These are phyloP conservation scores for Vultur gryphus DNA, from an alignment of 2,797 vertebrate species.

Conservation along the genomic window DNA sequence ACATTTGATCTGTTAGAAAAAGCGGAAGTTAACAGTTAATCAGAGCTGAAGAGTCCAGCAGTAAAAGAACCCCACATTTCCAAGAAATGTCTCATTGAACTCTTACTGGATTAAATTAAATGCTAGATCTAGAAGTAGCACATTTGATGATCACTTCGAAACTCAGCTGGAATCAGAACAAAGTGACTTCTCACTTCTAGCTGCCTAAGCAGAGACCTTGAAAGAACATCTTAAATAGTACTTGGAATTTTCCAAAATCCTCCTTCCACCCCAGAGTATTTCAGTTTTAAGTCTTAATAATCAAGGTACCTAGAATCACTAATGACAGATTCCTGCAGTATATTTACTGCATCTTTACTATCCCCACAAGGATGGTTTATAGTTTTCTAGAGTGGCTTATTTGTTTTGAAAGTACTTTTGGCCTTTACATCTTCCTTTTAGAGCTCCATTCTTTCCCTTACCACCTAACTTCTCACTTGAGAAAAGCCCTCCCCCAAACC, in stretches of 20 bases:
- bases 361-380: neutral
- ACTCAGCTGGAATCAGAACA: neutral
- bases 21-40: conserved; percentile 26
- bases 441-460: neutral
- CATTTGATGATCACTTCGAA: neutral
- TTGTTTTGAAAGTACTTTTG: neutral
- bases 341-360: neutral
- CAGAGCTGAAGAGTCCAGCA: neutral
- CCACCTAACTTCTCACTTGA: neutral
- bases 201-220: neutral
- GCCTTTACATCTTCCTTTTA: neutral
- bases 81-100: neutral
- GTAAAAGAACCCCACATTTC: neutral
- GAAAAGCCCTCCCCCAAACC: neutral
- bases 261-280: neutral
- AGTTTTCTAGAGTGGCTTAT: neutral
- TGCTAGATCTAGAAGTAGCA: neutral
- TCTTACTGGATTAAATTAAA: neutral
- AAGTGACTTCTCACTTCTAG: neutral
- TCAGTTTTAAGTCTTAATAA: neutral
- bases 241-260: neutral
- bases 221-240: neutral
- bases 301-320: neutral
- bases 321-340: neutral
- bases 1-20: conserved; percentile 85